phyloP scores from a whole-genome alignment of 2,113 vertebrate species.

The Python bivittatus region DNA sequence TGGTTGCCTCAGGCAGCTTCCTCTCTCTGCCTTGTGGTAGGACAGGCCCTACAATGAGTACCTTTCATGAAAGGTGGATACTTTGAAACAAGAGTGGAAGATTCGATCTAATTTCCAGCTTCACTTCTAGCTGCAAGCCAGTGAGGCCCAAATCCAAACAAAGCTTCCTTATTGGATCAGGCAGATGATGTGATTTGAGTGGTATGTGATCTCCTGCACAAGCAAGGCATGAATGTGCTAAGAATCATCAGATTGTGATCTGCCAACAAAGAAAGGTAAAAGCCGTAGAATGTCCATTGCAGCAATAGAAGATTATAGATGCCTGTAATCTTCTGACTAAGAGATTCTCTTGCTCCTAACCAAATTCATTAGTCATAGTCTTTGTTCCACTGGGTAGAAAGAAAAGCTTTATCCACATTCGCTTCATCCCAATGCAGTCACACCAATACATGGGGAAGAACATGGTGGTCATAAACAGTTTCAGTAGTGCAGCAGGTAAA shows the following conservation, averaged over 20 bases:
- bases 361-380: neutral
- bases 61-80: neutral
- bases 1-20: neutral
- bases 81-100: fast-evolving
- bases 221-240: neutral
- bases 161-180: neutral
- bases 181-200: neutral
- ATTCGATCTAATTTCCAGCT: neutral
- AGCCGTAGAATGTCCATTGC: neutral
- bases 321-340: fast-evolving
- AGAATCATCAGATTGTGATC: conserved; percentile 7
- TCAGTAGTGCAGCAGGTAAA: neutral
- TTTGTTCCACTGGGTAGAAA: neutral
- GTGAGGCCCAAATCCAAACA: fast-evolving
- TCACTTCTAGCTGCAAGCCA: fast-evolving
- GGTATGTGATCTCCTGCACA: fast-evolving
- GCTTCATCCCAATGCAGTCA: neutral
- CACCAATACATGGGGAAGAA: neutral
- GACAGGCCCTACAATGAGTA: neutral
- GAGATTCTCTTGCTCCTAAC: neutral
- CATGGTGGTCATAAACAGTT: neutral
- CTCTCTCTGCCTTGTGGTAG: neutral
- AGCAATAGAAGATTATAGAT: conserved; percentile 14
- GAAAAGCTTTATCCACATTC: neutral
- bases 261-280: fast-evolving